Conservation (phyloP, 2,113 vertebrate species). For the Penelope pileata region DNA sequence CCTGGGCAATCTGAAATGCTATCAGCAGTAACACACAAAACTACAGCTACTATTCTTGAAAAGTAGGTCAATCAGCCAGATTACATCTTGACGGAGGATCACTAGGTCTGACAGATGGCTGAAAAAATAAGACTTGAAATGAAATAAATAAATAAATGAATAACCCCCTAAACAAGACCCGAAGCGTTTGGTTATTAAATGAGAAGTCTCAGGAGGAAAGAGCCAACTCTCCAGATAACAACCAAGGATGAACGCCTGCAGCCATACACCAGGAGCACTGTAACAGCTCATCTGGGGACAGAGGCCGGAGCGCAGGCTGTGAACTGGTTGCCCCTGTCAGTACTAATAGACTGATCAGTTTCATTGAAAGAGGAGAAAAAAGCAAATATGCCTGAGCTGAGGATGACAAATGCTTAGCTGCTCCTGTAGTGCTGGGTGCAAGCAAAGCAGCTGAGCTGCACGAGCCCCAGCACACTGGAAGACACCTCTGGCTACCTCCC, state of each 20-base stretch:
- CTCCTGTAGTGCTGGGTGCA: not conserved
- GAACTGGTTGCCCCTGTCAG: not conserved
- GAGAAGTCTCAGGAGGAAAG: not conserved
- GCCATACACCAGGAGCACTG: not conserved
- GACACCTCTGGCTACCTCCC: not conserved
- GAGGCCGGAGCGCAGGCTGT: accelerated
- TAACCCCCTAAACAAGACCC: not conserved
- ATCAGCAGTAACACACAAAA: not conserved
- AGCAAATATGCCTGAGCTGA: accelerated
- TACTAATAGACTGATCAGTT: not conserved
- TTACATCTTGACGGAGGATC: not conserved
- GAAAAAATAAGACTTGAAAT: not conserved
- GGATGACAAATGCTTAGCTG: not conserved
- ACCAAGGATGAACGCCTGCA: not conserved
- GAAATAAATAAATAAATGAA: not conserved
- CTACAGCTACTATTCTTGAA: not conserved
- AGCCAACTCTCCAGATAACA: not conserved
- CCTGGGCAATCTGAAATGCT: not conserved
- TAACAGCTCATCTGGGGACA: not conserved
- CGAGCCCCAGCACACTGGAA: not conserved
- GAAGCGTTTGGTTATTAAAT: not conserved
- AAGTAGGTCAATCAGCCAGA: constrained; percentile 34
- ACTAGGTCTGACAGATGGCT: constrained; percentile 26
- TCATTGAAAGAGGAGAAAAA: not conserved
- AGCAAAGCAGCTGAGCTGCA: not conserved